Conservation (phyloP, 1,140 invertebrate genomes). For the Mylabris phalerata region DNA sequence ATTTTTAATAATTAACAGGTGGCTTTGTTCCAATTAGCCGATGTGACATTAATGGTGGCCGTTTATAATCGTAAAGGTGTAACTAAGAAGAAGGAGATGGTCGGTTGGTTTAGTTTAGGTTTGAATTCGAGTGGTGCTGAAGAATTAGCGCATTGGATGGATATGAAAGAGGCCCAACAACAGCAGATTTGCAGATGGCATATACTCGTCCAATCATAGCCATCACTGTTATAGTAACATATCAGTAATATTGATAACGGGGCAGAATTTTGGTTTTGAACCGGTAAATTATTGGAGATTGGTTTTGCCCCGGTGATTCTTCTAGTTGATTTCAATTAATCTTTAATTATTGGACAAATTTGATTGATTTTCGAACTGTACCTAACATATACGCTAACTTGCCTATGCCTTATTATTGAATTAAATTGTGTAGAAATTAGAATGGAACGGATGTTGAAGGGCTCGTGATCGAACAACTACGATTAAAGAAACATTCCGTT, state of each 20-base stretch:
- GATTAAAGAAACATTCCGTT: constrained; percentile 15
- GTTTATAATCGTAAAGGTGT: constrained; percentile 84
- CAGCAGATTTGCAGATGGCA: constrained; percentile 72
- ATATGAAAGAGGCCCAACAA: constrained; percentile 69
- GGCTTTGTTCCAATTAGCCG: constrained; percentile 89
- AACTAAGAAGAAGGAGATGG: constrained; percentile 93
- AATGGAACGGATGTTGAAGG: constrained; percentile 17
- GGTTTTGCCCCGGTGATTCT: background rate
- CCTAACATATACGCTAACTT: constrained; percentile 12
- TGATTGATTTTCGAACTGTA: too few relatives aligned
- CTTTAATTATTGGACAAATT: too few relatives aligned
- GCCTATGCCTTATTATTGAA: constrained; percentile 20
- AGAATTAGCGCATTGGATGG: constrained; percentile 89
- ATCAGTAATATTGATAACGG: constrained; percentile 11
- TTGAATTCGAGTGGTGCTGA: constrained; percentile 87
- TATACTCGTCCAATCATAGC: constrained; percentile 52
- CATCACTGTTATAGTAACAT: constrained; percentile 17
- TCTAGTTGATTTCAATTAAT: too few relatives aligned
- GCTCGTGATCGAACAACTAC: constrained; percentile 18
- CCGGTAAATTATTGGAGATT: background rate
- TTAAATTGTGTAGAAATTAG: constrained; percentile 16
- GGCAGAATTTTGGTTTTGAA: background rate
- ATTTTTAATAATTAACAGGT: constrained; percentile 52
- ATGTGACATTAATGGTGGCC: constrained; percentile 89
- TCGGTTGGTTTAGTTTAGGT: constrained; percentile 91